phyloP scores from a whole-genome alignment of 1,140 invertebrate species.

The Drosophila elegans region DNA sequence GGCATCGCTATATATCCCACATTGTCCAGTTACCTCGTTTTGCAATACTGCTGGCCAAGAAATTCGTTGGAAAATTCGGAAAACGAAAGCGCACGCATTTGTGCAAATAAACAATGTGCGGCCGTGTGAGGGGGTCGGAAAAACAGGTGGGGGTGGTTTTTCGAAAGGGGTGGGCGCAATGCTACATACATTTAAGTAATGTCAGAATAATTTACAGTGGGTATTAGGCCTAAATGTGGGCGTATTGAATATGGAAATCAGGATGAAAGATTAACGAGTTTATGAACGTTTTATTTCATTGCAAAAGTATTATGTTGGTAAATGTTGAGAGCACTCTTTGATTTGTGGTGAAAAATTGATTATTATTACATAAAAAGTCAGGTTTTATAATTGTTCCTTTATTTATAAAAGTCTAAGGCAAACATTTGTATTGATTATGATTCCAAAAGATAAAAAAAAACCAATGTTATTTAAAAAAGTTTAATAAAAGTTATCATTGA shows the following conservation, averaged over 20 bases:
- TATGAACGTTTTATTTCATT: background rate
- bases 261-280: background rate
- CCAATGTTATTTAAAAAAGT: too few relatives aligned
- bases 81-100: slow-evolving; percentile 77
- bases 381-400: too few relatives aligned
- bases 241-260: background rate
- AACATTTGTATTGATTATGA: too few relatives aligned
- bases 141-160: slow-evolving; percentile 37
- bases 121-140: slow-evolving; percentile 7
- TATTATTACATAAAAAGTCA: too few relatives aligned
- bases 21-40: slow-evolving; percentile 62
- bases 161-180: slow-evolving; percentile 1
- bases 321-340: background rate
- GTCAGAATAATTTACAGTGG: slow-evolving; percentile 24
- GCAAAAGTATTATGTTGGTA: background rate
- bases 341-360: background rate
- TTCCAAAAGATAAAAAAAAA: too few relatives aligned
- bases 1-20: slow-evolving; percentile 38
- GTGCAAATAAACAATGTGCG: slow-evolving; percentile 75
- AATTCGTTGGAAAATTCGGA: slow-evolving; percentile 73
- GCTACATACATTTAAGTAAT: slow-evolving; percentile 11
- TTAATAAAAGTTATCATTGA: too few relatives aligned
- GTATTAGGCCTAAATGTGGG: slow-evolving; percentile 3
- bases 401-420: too few relatives aligned
- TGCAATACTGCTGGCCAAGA: slow-evolving; percentile 56